phyloP scores from a whole-genome alignment of 1,140 invertebrate species.

The Pogonomyrmex barbatus region DNA sequence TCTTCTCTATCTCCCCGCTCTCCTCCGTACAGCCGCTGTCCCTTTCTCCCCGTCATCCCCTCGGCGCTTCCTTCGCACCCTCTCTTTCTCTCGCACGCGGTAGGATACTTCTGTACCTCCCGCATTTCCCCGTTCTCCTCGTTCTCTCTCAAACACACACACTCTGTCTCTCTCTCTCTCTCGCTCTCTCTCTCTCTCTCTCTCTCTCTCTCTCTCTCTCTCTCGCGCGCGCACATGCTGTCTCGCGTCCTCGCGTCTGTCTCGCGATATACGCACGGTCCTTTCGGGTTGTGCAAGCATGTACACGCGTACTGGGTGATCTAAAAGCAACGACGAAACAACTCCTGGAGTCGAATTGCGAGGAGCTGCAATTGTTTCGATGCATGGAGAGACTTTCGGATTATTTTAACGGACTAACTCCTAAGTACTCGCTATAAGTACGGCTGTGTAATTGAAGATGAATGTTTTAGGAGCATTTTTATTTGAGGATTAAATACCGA shows the following conservation, averaged over 20 bases:
- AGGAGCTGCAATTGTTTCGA: neutral
- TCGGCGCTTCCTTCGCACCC: constrained; percentile 37
- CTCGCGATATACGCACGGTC: constrained; percentile 66
- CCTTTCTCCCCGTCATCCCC: constrained; percentile 25
- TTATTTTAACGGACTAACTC: constrained; percentile 1
- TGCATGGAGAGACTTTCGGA: neutral
- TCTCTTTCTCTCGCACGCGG: constrained; percentile 58
- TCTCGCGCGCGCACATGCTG: constrained; percentile 67
- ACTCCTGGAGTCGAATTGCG: neutral
- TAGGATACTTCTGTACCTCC: constrained; percentile 41
- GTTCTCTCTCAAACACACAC: neutral
- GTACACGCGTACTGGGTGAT: constrained; percentile 58
- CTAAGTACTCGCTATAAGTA: neutral
- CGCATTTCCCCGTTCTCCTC: constrained; percentile 17
- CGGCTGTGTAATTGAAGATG: neutral
- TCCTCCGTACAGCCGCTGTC: constrained; percentile 71
- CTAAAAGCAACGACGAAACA: constrained; percentile 31
- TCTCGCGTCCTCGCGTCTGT: constrained; percentile 61
- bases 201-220: constrained; percentile 43
- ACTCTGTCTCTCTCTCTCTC: constrained; percentile 27
- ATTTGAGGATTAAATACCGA: neutral
- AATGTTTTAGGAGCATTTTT: constrained; percentile 1
- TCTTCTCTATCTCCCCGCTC: constrained; percentile 62
- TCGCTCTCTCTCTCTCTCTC: constrained; percentile 53
- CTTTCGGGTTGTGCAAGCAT: constrained; percentile 66